Evolutionary conservation across 1,140 invertebrate genomes (phyloP).

Genomic region (Marisa cornuarietis): DNA sequence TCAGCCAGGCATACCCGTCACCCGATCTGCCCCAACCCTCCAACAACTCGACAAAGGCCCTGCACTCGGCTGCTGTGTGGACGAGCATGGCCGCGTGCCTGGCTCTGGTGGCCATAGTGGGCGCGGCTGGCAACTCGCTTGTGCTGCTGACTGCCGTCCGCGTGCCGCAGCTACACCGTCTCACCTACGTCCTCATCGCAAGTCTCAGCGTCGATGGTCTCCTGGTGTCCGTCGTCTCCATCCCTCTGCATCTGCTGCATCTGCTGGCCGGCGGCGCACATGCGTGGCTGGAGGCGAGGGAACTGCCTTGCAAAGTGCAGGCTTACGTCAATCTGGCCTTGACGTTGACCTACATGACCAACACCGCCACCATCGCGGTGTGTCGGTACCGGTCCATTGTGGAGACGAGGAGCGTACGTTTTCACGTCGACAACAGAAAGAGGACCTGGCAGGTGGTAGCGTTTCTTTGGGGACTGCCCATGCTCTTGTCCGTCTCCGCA

Average conservation of each 20-base stretch:
- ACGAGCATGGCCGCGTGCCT: constrained; percentile 12
- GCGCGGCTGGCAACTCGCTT: constrained; percentile 11
- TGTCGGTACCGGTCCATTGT: constrained; percentile 4
- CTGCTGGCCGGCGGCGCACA: background rate
- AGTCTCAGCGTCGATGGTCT: constrained; percentile 21
- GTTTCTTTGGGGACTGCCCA: constrained; percentile 21
- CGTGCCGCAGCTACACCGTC: constrained; percentile 7
- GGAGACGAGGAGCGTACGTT: background rate
- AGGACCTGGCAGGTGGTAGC: constrained; percentile 4
- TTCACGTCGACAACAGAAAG: background rate
- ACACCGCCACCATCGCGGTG: constrained; percentile 15
- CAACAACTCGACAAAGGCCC: background rate
- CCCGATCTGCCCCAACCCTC: background rate
- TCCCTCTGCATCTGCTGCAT: constrained; percentile 19
- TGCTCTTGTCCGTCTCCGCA: constrained; percentile 6
- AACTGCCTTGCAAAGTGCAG: background rate
- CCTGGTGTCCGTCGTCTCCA: constrained; percentile 7
- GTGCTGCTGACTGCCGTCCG: constrained; percentile 10
- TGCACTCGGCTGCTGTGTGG: background rate
- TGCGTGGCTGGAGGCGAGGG: background rate
- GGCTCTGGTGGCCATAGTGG: constrained; percentile 12
- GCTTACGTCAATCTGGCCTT: constrained; percentile 24
- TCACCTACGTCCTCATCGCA: constrained; percentile 18
- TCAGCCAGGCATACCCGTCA: too few species aligned
- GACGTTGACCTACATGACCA: constrained; percentile 3